Conservation (phyloP, 2,797 vertebrate species). For the Atherinosoma microstoma region DNA sequence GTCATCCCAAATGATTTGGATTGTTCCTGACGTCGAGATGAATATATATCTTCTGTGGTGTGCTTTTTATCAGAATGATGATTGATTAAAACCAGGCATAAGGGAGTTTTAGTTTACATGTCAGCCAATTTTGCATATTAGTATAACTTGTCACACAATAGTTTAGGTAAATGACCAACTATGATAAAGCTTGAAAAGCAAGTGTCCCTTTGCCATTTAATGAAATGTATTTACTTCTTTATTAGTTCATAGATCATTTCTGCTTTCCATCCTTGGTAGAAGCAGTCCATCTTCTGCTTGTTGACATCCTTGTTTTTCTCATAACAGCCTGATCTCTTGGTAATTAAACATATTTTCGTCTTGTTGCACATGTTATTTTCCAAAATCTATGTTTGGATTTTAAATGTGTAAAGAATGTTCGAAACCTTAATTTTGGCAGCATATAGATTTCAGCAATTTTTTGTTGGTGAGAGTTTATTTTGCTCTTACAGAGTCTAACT, state of each 20-base stretch:
- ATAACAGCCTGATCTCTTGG: background rate
- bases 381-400: slow-evolving; percentile 11
- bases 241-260: background rate
- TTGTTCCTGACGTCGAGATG: slow-evolving; percentile 59
- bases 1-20: slow-evolving; percentile 59
- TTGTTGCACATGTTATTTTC: slow-evolving; percentile 36
- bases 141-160: slow-evolving; percentile 9
- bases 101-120: slow-evolving; percentile 14
- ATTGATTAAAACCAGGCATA: slow-evolving; percentile 43
- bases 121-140: slow-evolving; percentile 13
- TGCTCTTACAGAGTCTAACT: background rate
- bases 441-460: too few species aligned
- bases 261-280: background rate
- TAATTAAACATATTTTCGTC: slow-evolving; percentile 4
- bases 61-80: slow-evolving; percentile 42
- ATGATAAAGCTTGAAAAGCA: background rate
- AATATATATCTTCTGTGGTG: slow-evolving; percentile 33
- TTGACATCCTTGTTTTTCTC: too few species aligned
- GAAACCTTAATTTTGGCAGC: too few species aligned
- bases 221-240: background rate
- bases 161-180: slow-evolving; percentile 1
- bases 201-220: background rate
- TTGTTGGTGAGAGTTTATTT: slow-evolving; percentile 16
- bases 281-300: background rate
- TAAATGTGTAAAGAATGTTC: too few species aligned